Evolutionary conservation across 1,140 invertebrate species (phyloP).

Genomic region (Drosophila sturtevanti): DNA sequence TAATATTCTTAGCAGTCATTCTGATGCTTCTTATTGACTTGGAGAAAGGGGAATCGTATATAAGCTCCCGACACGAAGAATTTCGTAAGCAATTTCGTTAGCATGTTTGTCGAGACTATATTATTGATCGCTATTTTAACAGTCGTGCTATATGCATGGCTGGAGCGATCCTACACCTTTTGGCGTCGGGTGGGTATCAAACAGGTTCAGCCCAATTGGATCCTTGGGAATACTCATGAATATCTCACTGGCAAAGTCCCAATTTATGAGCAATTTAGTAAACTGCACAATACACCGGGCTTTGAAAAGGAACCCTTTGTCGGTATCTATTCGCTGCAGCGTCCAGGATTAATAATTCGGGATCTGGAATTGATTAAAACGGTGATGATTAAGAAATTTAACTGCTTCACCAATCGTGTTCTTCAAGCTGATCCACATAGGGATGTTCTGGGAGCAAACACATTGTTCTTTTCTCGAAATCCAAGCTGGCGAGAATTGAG

Average conservation of each 20-base stretch:
- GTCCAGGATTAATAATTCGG: conserved; percentile 83
- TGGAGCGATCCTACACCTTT: conserved; percentile 45
- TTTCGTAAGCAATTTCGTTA: neutral
- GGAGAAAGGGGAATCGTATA: neutral
- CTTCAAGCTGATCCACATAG: conserved; percentile 52
- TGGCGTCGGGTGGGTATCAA: conserved; percentile 82
- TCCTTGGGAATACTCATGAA: conserved; percentile 71
- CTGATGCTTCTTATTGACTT: neutral
- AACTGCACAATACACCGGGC: conserved; percentile 48
- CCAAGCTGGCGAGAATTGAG: conserved; percentile 84
- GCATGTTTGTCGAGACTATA: conserved; percentile 46
- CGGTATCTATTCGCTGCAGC: conserved; percentile 81
- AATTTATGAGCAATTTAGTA: conserved; percentile 40
- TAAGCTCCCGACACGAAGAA: neutral
- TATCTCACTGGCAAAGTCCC: conserved; percentile 38
- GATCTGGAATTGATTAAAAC: conserved; percentile 84
- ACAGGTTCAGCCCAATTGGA: conserved; percentile 64
- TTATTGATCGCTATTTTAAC: conserved; percentile 46
- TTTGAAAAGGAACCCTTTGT: conserved; percentile 61
- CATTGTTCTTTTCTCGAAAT: conserved; percentile 64
- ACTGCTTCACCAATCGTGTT: conserved; percentile 65
- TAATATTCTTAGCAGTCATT: neutral
- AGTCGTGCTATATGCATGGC: conserved; percentile 54
- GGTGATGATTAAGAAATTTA: conserved; percentile 84
- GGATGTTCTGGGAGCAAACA: conserved; percentile 61